Base-by-base conservation (phyloP, 2,113 vertebrate genomes). In the Lepisosteus oculatus region DNA sequence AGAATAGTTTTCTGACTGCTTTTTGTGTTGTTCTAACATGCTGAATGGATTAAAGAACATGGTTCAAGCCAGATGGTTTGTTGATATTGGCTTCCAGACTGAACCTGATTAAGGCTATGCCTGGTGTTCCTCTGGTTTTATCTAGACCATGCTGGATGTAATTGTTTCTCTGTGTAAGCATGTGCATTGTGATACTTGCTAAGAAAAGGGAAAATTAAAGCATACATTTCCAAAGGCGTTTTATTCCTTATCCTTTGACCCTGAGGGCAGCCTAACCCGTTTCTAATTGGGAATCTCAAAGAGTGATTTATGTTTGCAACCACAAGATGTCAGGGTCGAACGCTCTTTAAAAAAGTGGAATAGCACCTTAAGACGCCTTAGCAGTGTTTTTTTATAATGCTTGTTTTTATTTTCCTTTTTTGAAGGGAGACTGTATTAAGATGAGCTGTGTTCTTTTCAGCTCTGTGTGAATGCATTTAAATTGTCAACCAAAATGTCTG, bases 21-120 rank as follows among this genome's bases (percentile, higher is more conserved):
- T 66, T 77, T 73, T 3, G 0, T 5, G 43, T 67, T 76, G 61
- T 72, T 75, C 69, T 54, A 81, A 65, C 69, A 62, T 57, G 73
- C 45, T 59, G 6, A 0, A 14, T 74, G 71, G 70, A 65, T 83
- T 69, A 72, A 0, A 0, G 1, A 61, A 45, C 29, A 29, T 74
- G 2, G 2, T 45, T 43, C 0, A 47, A 74, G 84, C 80, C 72
- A 72, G 14, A 41, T 51, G 9, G 47, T 6, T 73, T 85, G 83
- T 86, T 87, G 76, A 64, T 82, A 85, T 81, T 85, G 85, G 74
- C 80, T 67, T 51, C 67, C 44, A 47, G 61, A 13, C 51, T 72
- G 61, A 2, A 55, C 84, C 72, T 81, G 81, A 81, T 79, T 72
- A 68, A 11, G 2, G 61, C 70, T 43, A 41, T 76, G 68, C 65